These are phyloP conservation scores for Xestia xanthographa DNA, from an alignment of 2,888 invertebrate species.

Conservation along the genomic window DNA sequence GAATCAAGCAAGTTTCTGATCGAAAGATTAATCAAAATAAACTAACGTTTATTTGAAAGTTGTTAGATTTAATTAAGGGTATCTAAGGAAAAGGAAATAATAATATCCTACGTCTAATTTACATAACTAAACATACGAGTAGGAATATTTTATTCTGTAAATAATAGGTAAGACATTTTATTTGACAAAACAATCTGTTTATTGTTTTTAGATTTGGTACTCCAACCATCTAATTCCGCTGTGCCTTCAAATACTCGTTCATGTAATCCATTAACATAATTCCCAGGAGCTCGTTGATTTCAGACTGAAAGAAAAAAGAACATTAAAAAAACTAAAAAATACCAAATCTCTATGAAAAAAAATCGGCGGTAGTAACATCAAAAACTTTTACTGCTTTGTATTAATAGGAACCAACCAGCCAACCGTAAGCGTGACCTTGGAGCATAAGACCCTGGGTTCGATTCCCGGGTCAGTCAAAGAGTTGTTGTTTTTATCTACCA, in stretches of 20 bases:
- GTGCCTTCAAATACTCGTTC: conserved; percentile 41
- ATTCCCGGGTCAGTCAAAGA: background rate
- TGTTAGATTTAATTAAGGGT: background rate
- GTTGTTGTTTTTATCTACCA: background rate
- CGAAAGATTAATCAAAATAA: background rate
- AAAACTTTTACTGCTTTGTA: background rate
- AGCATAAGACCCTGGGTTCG: background rate
- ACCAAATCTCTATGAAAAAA: too few species aligned
- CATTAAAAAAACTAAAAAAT: background rate
- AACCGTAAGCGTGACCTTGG: background rate
- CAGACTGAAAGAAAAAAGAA: conserved; percentile 48
- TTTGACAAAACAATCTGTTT: background rate
- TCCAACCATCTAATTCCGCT: conserved; percentile 6
- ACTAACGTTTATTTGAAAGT: background rate
- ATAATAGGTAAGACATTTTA: background rate
- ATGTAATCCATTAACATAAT: conserved; percentile 35
- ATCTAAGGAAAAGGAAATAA: background rate
- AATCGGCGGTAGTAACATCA: too few species aligned
- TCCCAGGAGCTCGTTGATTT: conserved; percentile 50
- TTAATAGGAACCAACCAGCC: background rate
- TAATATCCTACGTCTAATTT: background rate
- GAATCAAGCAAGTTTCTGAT: background rate
- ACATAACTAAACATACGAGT: background rate
- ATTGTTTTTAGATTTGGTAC: background rate
- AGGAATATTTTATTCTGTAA: background rate